These are phyloP conservation scores for Xyrichtys novacula DNA, from an alignment of 2,797 vertebrate genomes.

Conservation along the genomic window DNA sequence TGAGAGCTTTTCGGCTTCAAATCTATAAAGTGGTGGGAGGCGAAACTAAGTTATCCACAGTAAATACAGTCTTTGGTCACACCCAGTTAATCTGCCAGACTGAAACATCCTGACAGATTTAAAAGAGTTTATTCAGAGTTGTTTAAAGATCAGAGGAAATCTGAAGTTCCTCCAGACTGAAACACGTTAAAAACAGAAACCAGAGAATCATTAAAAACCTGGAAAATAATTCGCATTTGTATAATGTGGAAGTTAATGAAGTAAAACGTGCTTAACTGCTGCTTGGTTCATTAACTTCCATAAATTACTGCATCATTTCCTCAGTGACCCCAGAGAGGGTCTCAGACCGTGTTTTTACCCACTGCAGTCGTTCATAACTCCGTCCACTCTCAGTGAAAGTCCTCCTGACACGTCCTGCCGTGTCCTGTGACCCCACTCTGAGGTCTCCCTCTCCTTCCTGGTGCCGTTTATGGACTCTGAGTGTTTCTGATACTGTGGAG, in stretches of 20 bases:
- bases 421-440: slow-evolving; percentile 7
- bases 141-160: not conserved
- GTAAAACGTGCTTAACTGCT: slow-evolving; percentile 2
- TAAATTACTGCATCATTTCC: not conserved
- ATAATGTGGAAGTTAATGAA: not conserved
- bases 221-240: not conserved
- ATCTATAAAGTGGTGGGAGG: too few relatives aligned
- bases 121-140: too few relatives aligned
- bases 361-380: not conserved
- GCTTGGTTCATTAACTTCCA: slow-evolving; percentile 14
- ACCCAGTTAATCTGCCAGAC: too few relatives aligned
- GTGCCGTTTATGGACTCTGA: slow-evolving; percentile 19
- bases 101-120: too few relatives aligned
- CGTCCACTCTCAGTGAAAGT: too few relatives aligned
- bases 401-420: slow-evolving; percentile 4
- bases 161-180: not conserved
- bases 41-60: too few relatives aligned
- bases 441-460: not conserved
- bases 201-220: not conserved
- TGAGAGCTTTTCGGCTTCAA: too few relatives aligned
- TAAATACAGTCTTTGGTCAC: too few relatives aligned
- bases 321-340: not conserved
- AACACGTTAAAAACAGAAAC: not conserved
- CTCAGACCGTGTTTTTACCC: not conserved
- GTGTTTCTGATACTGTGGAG: slow-evolving; percentile 15